These are phyloP conservation scores for Lasioglossum calceatum DNA, from an alignment of 2,888 invertebrate genomes.

Conservation along the genomic window DNA sequence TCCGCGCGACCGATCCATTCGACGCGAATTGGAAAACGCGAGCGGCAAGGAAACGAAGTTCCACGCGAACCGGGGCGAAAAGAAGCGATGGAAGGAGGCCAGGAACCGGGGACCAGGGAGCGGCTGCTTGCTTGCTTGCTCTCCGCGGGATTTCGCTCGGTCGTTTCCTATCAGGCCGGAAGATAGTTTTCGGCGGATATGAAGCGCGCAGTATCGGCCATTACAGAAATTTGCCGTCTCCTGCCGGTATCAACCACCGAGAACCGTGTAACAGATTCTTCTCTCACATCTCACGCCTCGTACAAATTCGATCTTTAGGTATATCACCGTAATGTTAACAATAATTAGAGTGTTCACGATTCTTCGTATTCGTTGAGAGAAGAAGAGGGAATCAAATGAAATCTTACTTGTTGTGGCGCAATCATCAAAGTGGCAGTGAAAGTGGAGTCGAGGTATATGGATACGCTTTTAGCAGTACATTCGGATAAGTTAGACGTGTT, in stretches of 20 bases:
- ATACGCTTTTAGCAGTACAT: not conserved
- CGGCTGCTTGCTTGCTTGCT: not conserved
- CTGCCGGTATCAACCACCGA: not conserved
- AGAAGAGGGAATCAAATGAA: too few species aligned
- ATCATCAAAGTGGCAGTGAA: not conserved
- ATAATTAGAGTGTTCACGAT: not conserved
- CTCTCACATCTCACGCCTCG: not conserved
- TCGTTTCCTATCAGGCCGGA: constrained; percentile 40
- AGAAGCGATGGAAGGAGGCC: constrained; percentile 29
- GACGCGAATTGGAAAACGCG: constrained; percentile 76
- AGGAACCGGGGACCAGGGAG: not conserved
- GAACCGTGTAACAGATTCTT: not conserved
- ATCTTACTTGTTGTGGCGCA: too few species aligned
- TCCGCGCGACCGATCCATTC: constrained; percentile 74
- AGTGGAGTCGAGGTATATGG: not conserved
- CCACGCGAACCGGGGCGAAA: constrained; percentile 34
- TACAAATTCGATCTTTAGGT: not conserved
- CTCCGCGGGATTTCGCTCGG: constrained; percentile 58
- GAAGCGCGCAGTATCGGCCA: constrained; percentile 11
- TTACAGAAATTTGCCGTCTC: constrained; percentile 22
- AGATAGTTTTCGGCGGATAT: constrained; percentile 29
- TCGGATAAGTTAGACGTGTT: not conserved
- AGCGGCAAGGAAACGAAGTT: constrained; percentile 70
- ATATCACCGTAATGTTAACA: not conserved
- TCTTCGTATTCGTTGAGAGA: not conserved